These are phyloP conservation scores for Crotalus helleri DNA, from an alignment of 2,113 vertebrate genomes.

Conservation along the genomic window DNA sequence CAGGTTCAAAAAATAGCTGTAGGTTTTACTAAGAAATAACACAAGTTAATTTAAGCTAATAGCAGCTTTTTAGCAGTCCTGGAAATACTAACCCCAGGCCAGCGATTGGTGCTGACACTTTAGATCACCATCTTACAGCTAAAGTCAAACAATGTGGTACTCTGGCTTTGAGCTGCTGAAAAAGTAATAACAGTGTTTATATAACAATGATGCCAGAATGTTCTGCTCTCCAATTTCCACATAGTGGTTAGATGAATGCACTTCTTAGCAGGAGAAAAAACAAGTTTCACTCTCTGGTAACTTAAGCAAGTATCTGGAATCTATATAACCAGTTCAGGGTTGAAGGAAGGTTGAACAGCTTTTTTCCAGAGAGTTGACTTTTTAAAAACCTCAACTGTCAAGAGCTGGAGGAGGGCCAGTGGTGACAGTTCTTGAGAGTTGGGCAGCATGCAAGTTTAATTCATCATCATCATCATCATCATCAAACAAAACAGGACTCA, in stretches of 20 bases:
- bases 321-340: not conserved
- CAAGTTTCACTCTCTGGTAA: not conserved
- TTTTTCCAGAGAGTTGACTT: not conserved
- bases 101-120: not conserved
- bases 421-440: not conserved
- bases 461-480: not conserved
- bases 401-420: not conserved
- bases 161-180: not conserved
- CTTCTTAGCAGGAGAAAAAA: not conserved
- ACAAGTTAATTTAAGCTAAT: not conserved
- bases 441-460: not conserved
- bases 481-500: not conserved
- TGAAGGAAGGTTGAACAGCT: not conserved
- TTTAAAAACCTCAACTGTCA: not conserved
- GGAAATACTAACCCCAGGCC: not conserved
- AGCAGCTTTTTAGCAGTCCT: not conserved
- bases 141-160: not conserved
- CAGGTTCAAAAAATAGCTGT: not conserved
- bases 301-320: not conserved
- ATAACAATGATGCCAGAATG: not conserved
- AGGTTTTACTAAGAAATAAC: not conserved
- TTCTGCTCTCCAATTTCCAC: not conserved
- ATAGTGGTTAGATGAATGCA: not conserved
- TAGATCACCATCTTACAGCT: not conserved
- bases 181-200: constrained; percentile 26